Conservation (phyloP, 1,140 invertebrate genomes). For the Tribolium castaneum region DNA sequence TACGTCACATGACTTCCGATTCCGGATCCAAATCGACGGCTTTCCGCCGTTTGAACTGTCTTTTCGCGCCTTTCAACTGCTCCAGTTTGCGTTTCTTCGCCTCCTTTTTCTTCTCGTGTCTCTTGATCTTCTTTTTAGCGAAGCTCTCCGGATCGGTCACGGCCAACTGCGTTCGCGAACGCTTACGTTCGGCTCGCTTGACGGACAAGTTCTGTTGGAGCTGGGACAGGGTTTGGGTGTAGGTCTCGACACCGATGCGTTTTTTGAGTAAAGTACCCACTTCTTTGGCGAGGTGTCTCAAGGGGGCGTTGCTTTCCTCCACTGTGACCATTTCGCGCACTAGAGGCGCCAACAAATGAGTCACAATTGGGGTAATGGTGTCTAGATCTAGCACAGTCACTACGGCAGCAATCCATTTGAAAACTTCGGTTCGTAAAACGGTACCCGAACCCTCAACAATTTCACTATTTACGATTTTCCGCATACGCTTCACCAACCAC, state of each 20-base stretch:
- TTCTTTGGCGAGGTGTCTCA: slow-evolving; percentile 73
- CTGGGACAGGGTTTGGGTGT: slow-evolving; percentile 69
- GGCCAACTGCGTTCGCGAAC: slow-evolving; percentile 72
- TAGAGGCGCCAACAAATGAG: slow-evolving; percentile 73
- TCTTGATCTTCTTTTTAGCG: slow-evolving; percentile 80
- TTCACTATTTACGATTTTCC: slow-evolving; percentile 79
- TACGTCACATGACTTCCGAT: slow-evolving; percentile 51
- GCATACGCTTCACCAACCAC: slow-evolving; percentile 78
- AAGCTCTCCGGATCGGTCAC: slow-evolving; percentile 81
- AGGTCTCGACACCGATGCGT: slow-evolving; percentile 73
- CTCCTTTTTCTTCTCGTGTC: slow-evolving; percentile 80
- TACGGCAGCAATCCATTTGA: slow-evolving; percentile 80
- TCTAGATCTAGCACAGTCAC: slow-evolving; percentile 69
- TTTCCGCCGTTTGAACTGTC: slow-evolving; percentile 56
- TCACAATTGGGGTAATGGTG: slow-evolving; percentile 67
- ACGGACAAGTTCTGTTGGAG: slow-evolving; percentile 71
- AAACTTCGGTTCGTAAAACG: slow-evolving; percentile 74
- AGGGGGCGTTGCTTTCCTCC: slow-evolving; percentile 68
- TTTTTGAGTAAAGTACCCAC: slow-evolving; percentile 75
- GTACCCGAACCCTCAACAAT: slow-evolving; percentile 70
- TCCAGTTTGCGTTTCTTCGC: slow-evolving; percentile 77
- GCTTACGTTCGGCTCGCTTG: slow-evolving; percentile 75
- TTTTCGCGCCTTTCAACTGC: slow-evolving; percentile 64
- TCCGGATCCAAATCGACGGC: slow-evolving; percentile 54
- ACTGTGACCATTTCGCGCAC: slow-evolving; percentile 75